phyloP scores from a whole-genome alignment of 2,797 vertebrate genomes.

The Ciconia nigra region DNA sequence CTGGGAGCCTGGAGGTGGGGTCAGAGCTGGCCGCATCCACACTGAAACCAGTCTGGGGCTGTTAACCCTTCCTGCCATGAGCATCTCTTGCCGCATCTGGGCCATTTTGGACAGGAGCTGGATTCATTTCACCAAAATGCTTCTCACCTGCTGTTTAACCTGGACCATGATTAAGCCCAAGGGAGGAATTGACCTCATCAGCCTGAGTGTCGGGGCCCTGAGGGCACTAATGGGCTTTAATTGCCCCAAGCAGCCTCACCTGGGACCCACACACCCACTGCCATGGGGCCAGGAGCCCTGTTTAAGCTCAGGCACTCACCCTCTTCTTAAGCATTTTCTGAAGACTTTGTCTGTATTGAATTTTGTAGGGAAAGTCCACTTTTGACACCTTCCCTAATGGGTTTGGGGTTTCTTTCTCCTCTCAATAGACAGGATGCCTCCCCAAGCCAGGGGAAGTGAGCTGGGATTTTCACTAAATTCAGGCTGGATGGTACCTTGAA shows the following conservation, averaged over 20 bases:
- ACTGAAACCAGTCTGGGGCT: neutral
- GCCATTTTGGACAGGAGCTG: neutral
- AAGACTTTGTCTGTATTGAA: neutral
- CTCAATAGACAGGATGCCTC: neutral
- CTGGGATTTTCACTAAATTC: neutral
- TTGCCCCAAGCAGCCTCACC: neutral
- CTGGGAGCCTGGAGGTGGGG: neutral
- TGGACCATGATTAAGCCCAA: neutral
- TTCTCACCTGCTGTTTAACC: neutral
- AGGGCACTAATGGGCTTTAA: neutral
- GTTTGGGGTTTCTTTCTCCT: neutral
- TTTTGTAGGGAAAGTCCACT: neutral
- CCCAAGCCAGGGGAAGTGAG: neutral
- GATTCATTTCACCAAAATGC: neutral
- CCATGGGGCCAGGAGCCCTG: neutral
- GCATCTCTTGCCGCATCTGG: neutral
- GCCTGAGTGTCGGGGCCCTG: fast-evolving
- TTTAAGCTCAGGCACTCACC: fast-evolving
- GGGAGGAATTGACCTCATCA: neutral
- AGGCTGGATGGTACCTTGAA: neutral
- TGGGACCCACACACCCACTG: fast-evolving
- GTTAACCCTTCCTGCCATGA: neutral
- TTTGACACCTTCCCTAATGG: neutral
- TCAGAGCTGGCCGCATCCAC: fast-evolving
- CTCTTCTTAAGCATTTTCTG: fast-evolving